Evolutionary conservation across 2,797 vertebrate genomes (phyloP).

Genomic region (Semaprochilodus insignis): DNA sequence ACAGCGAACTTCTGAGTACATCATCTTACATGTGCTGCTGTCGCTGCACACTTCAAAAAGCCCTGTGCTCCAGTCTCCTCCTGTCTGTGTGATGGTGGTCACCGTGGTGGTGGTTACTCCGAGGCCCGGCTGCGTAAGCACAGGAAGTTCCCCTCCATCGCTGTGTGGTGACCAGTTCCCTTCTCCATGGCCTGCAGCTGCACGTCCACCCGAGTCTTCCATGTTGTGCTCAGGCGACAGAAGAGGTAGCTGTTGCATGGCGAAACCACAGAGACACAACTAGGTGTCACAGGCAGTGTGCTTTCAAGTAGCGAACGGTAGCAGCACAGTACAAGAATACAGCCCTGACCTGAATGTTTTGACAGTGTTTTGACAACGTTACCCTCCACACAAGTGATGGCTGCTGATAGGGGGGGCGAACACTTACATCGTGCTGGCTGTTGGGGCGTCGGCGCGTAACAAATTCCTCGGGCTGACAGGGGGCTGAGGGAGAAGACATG

Average conservation of each 20-base stretch:
- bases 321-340: neutral
- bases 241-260: constrained; percentile 27
- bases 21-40: constrained; percentile 78
- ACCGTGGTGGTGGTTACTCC: constrained; percentile 77
- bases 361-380: constrained; percentile 8
- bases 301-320: neutral
- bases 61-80: constrained; percentile 82
- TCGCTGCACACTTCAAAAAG: constrained; percentile 83
- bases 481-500: constrained; percentile 26
- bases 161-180: constrained; percentile 52
- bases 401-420: constrained; percentile 22
- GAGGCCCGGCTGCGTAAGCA: constrained; percentile 79
- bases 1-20: neutral
- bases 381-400: constrained; percentile 1
- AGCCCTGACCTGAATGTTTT: constrained; percentile 15
- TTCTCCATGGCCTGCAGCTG: constrained; percentile 20
- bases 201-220: constrained; percentile 28
- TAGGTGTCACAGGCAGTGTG: neutral
- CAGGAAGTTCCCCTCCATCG: constrained; percentile 51
- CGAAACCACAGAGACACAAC: neutral
- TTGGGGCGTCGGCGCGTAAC: constrained; percentile 11
- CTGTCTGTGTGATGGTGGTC: constrained; percentile 80
- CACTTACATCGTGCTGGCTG: constrained; percentile 32
- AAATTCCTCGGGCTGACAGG: constrained; percentile 23
- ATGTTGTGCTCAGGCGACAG: neutral